These are phyloP conservation scores for Bovichtus diacanthus DNA, from an alignment of 2,797 vertebrate genomes.

Conservation along the genomic window DNA sequence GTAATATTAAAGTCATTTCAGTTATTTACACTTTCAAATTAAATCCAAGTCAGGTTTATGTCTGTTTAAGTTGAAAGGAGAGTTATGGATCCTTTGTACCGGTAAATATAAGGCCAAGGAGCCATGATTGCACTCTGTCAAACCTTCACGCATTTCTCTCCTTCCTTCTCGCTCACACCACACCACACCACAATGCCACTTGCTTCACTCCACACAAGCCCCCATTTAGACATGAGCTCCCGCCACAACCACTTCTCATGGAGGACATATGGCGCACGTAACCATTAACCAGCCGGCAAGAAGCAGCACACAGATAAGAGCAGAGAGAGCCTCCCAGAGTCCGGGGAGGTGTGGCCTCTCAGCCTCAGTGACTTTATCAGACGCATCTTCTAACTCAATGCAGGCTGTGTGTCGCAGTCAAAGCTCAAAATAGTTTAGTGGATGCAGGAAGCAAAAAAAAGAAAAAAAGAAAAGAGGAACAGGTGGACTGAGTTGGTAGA, in stretches of 20 bases:
- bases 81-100: not conserved
- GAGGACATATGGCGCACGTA: constrained; percentile 20
- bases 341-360: not conserved
- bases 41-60: not conserved
- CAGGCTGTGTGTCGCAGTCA: constrained; percentile 20
- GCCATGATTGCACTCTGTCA: not conserved
- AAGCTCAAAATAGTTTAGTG: not conserved
- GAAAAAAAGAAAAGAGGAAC: constrained; percentile 32
- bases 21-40: too few species aligned
- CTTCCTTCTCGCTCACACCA: constrained; percentile 10
- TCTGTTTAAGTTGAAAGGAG: not conserved
- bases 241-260: constrained; percentile 19
- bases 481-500: constrained; percentile 42
- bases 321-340: not conserved
- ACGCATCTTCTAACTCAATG: constrained; percentile 32
- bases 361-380: constrained; percentile 5
- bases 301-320: constrained; percentile 4
- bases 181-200: constrained; percentile 26
- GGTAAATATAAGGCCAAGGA: not conserved
- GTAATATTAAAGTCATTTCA: not conserved
- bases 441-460: constrained; percentile 18
- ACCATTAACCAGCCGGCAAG: constrained; percentile 8
- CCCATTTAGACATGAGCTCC: constrained; percentile 24
- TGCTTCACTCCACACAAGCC: not conserved
- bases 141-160: not conserved